Evolutionary conservation across 1,140 invertebrate species (phyloP), one percentile per base, ranked within the genome.

Genomic region (Bilobella aurantiaca): DNA sequence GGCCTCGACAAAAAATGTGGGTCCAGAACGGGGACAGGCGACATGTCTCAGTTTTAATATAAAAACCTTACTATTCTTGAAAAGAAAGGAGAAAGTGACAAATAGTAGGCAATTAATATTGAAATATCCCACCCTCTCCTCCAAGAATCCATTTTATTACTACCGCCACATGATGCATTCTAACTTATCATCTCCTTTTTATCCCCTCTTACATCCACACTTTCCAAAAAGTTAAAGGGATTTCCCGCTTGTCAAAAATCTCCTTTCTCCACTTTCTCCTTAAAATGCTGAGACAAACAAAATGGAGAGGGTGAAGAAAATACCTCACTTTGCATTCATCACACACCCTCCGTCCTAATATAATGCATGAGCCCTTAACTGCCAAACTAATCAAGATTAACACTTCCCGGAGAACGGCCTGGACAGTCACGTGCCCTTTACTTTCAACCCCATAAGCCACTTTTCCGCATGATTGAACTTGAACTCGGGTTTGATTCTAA

Each of bases 21-120:
- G n/a, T n/a, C n/a, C n/a, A n/a, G n/a, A n/a, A 61, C 37, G 46
- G 30, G 23, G 21, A 25, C 27, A 30, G 28, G 57, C 5, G 23
- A 23, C 27, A 21, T 8, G 57, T 58, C 3, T 27, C 23, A 58
- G 3, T 58, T 29, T 27, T 58, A 58, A 53, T 53, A 53, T 53
- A 5, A 18, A 53, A 23, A 53, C 5, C 5, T 12, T 42, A n/a
- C n/a, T n/a, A 12, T 42, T 12, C 37, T 42, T 42, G 37, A n/a
- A 37, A 63, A 64, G 31, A 61, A 61, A 47, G 63, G 63, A 59
- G n/a, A 29, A 66, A 65, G 67, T 69, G 68, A 69, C 64, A 69
- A 69, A 69, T 69, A 66, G 68, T 37, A 37, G 27, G 46, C 68
- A 69, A 69, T 69, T 69, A 69, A 69, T 69, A 69, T 69, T 65